Base-by-base conservation (phyloP, 2,888 invertebrate species). In the Euclidia mi region DNA sequence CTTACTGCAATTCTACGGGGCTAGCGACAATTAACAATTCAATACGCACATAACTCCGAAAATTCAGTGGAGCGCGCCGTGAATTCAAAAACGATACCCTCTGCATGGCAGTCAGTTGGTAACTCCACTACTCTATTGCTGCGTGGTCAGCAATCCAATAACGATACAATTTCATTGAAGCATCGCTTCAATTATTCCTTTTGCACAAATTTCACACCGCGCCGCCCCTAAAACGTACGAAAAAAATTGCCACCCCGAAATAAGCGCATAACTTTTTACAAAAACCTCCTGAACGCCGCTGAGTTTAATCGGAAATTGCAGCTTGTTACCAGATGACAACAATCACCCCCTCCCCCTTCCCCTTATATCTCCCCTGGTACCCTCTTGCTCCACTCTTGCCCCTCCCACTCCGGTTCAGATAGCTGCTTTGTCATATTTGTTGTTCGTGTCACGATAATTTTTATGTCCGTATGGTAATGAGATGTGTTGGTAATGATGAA, bases 301-400 rank as follows among this genome's bases (percentile, higher is more conserved):
- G 69, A 71, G 62, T 40, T 66, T 66, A 76, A 74, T 76, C 77
- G 79, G 77, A 77, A 76, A 78, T 77, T 66, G 69, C 64, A 60
- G 71, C 69, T 71, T 70, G 71, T 71, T 65, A 66, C 67, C 63
- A 67, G 67, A 76, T 58, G 51, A 68, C 64, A 40, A 59, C 68
- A 63, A 71, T 71, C 57, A 55, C n/a, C 46, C 63, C 46, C 47
- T 3, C 42, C 32, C 17, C 10, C n/a, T n/a, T n/a, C n/a, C n/a
- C n/a, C n/a, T n/a, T n/a, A n/a, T n/a, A n/a, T n/a, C 28, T 25
- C 20, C 14, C 25, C n/a, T n/a, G n/a, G n/a, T n/a, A 34, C 28
- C 45, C 35, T 14, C 11, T 29, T n/a, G n/a, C n/a, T n/a, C n/a
- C n/a, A n/a, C n/a, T n/a, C n/a, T n/a, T n/a, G n/a, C n/a, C n/a